These are phyloP conservation scores for Platycnemis pennipes DNA, from an alignment of 2,888 invertebrate species.

Conservation along the genomic window DNA sequence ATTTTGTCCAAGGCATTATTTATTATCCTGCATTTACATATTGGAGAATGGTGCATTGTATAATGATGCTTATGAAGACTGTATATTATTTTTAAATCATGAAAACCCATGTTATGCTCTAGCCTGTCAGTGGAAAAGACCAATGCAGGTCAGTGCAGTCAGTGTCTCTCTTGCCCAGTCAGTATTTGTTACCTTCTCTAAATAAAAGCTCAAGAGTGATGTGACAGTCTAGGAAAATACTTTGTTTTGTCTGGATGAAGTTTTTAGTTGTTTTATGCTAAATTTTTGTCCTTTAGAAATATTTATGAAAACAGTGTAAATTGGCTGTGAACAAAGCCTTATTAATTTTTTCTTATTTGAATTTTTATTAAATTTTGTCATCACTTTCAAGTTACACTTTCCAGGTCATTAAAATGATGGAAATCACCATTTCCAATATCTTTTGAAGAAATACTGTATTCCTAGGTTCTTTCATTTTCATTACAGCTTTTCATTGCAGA, in stretches of 20 bases:
- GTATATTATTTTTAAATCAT: conserved; percentile 65
- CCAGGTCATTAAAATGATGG: conserved; percentile 30
- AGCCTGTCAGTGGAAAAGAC: conserved; percentile 60
- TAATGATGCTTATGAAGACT: conserved; percentile 67
- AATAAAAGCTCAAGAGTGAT: conserved; percentile 68
- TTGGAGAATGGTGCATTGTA: conserved; percentile 67
- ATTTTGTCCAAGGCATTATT: conserved; percentile 67
- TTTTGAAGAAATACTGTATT: background rate
- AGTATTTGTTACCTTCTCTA: conserved; percentile 69
- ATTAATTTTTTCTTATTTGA: conserved; percentile 52
- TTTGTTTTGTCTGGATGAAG: conserved; percentile 59
- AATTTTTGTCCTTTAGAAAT: conserved; percentile 61
- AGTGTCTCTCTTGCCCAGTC: conserved; percentile 64
- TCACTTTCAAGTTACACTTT: conserved; percentile 43
- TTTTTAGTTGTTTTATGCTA: conserved; percentile 56
- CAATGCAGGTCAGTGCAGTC: conserved; percentile 60
- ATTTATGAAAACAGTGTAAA: conserved; percentile 58
- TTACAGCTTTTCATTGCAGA: conserved; percentile 55
- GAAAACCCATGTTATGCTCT: conserved; percentile 56
- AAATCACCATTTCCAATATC: conserved; percentile 14
- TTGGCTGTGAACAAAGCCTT: conserved; percentile 61
- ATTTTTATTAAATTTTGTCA: conserved; percentile 46
- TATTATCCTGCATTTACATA: conserved; percentile 67
- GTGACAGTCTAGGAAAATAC: conserved; percentile 63
- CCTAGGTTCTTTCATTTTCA: conserved; percentile 50